Conservation (phyloP, 37 sponge, comb jelly and placozoan species). For the Ephydatia muelleri region DNA sequence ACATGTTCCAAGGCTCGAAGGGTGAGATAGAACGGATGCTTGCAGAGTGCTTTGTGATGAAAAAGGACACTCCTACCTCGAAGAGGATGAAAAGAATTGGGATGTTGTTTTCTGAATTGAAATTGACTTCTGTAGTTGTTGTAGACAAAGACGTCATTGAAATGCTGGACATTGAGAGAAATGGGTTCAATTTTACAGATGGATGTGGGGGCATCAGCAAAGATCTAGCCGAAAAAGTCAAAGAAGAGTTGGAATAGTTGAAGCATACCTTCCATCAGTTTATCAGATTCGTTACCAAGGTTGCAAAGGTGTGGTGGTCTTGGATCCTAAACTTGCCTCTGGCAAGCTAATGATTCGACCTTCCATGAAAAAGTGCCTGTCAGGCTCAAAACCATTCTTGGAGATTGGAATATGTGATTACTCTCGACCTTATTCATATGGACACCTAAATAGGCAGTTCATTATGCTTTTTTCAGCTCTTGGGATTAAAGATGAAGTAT, state of each 20-base stretch:
- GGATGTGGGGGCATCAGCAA: constrained; percentile 77
- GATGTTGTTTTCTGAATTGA: constrained; percentile 70
- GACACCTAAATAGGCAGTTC: constrained; percentile 81
- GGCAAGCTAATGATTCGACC: constrained; percentile 39
- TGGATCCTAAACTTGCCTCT: constrained; percentile 25
- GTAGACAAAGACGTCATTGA: constrained; percentile 29
- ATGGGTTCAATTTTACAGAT: constrained; percentile 70
- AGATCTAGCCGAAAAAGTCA: constrained; percentile 38
- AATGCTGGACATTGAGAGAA: constrained; percentile 49
- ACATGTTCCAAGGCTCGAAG: constrained; percentile 47
- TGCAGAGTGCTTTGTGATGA: constrained; percentile 59
- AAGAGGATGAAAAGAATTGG: constrained; percentile 77
- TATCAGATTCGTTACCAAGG: constrained; percentile 80
- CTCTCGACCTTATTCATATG: constrained; percentile 73
- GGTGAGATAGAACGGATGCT: constrained; percentile 20
- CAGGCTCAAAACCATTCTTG: constrained; percentile 57
- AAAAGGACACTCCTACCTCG: constrained; percentile 48
- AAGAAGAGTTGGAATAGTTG: constrained; percentile 6
- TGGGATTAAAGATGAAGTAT: constrained; percentile 71
- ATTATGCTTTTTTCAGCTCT: constrained; percentile 76
- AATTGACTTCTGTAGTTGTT: constrained; percentile 30
- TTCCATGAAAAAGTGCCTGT: constrained; percentile 76
- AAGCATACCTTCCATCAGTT: constrained; percentile 61
- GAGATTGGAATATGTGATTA: constrained; percentile 72
- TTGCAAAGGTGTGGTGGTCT: constrained; percentile 75